Percentiles rank a stretch among this genome's conserved stretches.
These are phyloP conservation scores for Boloria selene DNA, from an alignment of 2,888 invertebrate genomes.

Conservation along the genomic window DNA sequence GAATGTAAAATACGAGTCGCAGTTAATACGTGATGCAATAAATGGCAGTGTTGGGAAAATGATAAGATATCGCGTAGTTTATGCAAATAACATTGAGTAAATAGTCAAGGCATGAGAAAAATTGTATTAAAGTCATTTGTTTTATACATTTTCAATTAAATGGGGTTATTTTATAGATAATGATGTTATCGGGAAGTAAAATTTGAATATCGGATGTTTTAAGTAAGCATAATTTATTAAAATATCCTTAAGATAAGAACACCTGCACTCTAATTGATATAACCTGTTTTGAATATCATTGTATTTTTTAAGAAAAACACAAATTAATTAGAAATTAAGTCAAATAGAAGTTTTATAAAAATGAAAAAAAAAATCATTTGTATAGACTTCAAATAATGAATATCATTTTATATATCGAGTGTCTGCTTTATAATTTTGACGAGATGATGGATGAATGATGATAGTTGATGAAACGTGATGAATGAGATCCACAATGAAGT, in stretches of 20 bases:
- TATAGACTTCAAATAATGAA: constrained; percentile 5
- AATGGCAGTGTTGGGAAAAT: constrained; percentile 22
- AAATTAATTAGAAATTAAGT: not conserved
- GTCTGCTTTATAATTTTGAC: constrained; percentile 7
- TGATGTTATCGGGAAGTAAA: not conserved
- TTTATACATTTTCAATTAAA: not conserved
- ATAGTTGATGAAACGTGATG: constrained; percentile 13
- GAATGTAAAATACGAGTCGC: constrained; percentile 22
- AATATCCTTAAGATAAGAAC: no score
- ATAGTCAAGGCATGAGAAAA: constrained; percentile 13
- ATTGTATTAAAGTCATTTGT: constrained; percentile 1
- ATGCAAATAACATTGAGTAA: constrained; percentile 26
- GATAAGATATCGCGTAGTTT: constrained; percentile 28
- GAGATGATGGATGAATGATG: constrained; percentile 21
- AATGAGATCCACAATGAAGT: not conserved
- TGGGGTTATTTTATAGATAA: not conserved
- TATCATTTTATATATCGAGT: constrained; percentile 12
- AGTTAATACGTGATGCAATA: constrained; percentile 27
- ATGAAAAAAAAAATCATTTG: not conserved
- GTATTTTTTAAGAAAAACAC: not conserved
- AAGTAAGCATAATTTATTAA: no score
- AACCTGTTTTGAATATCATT: no score
- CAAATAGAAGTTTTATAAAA: not conserved
- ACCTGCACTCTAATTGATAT: no score
- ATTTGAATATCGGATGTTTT: no score